Evolutionary conservation across 2,797 vertebrate genomes (phyloP).

Genomic region (Argyrosomus regius): DNA sequence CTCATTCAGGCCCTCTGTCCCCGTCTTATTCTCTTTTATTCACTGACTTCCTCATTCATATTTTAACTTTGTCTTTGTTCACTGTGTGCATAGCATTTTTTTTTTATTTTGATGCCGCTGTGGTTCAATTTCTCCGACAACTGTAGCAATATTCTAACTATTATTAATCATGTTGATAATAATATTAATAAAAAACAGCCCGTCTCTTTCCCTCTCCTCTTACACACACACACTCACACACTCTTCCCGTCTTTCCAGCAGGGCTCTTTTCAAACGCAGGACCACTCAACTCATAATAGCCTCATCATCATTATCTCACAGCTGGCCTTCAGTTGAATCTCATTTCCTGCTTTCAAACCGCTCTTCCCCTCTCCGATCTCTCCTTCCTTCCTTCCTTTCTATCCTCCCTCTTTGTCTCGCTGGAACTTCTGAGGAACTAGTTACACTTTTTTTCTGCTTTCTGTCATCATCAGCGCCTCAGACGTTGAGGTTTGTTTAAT

Average conservation of each 20-base stretch:
- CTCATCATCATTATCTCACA: slow-evolving; percentile 69
- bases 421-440: background rate
- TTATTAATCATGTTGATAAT: background rate
- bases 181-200: slow-evolving; percentile 2
- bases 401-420: background rate
- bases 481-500: background rate
- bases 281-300: slow-evolving; percentile 51
- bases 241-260: slow-evolving; percentile 14
- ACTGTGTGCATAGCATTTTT: too few species aligned
- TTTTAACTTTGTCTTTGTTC: background rate
- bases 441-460: background rate
- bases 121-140: background rate
- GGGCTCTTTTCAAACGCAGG: slow-evolving; percentile 44
- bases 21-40: slow-evolving; percentile 5
- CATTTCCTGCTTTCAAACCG: slow-evolving; percentile 53
- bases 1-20: slow-evolving; percentile 26
- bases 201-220: background rate
- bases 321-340: slow-evolving; percentile 57
- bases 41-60: background rate
- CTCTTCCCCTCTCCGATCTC: background rate
- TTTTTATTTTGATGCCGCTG: background rate
- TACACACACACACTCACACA: slow-evolving; percentile 4
- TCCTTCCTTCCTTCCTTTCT: background rate
- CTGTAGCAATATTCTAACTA: background rate
- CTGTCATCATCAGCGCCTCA: too few species aligned